phyloP scores from a whole-genome alignment of 2,113 vertebrate species.

The Bubalus kerabau region DNA sequence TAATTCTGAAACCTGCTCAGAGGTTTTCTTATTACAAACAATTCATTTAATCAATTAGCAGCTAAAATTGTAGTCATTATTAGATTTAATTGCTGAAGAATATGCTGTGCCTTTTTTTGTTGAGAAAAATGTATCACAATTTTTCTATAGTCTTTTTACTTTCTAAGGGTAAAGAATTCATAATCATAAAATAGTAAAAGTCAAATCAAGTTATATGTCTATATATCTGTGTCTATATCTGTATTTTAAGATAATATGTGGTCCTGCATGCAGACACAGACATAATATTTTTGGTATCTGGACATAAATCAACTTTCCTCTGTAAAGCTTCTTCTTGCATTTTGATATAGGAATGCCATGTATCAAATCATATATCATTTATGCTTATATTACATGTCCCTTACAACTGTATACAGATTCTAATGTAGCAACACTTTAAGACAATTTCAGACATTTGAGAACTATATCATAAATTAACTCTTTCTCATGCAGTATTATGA shows the following conservation, averaged over 20 bases:
- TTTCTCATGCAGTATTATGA: constrained; percentile 51
- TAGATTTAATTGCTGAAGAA: constrained; percentile 70
- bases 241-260: constrained; percentile 1
- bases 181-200: constrained; percentile 57
- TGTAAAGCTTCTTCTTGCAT: background rate
- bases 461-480: constrained; percentile 1
- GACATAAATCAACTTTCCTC: background rate
- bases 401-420: constrained; percentile 19
- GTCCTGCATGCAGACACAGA: constrained; percentile 49
- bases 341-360: constrained; percentile 5
- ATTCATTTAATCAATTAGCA: constrained; percentile 68
- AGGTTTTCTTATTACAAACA: constrained; percentile 59
- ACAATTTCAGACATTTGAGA: background rate
- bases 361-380: background rate
- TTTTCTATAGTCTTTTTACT: constrained; percentile 68
- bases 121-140: constrained; percentile 56
- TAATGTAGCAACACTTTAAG: background rate
- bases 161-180: constrained; percentile 72
- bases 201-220: constrained; percentile 10
- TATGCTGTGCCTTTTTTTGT: constrained; percentile 71
- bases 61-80: constrained; percentile 55
- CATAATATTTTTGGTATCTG: constrained; percentile 34
- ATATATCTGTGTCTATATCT: background rate
- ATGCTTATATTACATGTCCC: background rate
- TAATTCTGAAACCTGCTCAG: constrained; percentile 70